phyloP scores from a whole-genome alignment of 2,888 invertebrate species.

The Amblyteles armatorius region DNA sequence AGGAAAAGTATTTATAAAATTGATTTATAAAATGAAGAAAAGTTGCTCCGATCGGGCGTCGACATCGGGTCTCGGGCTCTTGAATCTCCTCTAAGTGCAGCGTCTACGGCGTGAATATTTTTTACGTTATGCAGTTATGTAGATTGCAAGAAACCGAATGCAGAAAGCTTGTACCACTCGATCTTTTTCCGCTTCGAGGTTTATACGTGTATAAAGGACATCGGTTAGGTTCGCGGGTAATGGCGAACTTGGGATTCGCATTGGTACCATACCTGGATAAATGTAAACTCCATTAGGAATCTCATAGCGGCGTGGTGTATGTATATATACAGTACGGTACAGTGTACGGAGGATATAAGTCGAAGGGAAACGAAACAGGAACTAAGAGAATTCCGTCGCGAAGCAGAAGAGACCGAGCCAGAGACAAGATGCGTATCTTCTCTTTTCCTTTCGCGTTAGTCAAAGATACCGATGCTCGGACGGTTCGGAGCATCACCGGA shows the following conservation, averaged over 20 bases:
- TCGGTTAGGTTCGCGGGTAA: constrained; percentile 36
- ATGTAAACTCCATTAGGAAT: constrained; percentile 65
- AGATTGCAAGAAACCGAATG: constrained; percentile 47
- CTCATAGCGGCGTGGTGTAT: constrained; percentile 37
- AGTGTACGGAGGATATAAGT: constrained; percentile 32
- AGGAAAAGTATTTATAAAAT: neutral
- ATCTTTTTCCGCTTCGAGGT: constrained; percentile 14
- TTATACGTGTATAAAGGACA: constrained; percentile 3
- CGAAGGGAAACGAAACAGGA: constrained; percentile 23
- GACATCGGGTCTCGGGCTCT: neutral
- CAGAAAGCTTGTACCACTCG: constrained; percentile 62
- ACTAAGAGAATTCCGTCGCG: constrained; percentile 47
- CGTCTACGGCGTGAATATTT: constrained; percentile 11
- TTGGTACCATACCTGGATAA: constrained; percentile 63
- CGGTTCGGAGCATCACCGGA: neutral
- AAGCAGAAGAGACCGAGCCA: neutral
- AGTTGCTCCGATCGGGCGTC: neutral
- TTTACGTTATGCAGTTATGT: neutral
- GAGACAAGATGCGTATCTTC: constrained; percentile 46
- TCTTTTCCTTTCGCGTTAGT: neutral
- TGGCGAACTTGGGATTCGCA: constrained; percentile 50
- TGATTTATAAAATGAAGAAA: neutral
- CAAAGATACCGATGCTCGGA: neutral
- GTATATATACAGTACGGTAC: constrained; percentile 1
- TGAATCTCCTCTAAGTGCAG: constrained; percentile 13